These are phyloP conservation scores for Crematogaster levior DNA, from an alignment of 2,888 invertebrate species.

Conservation along the genomic window DNA sequence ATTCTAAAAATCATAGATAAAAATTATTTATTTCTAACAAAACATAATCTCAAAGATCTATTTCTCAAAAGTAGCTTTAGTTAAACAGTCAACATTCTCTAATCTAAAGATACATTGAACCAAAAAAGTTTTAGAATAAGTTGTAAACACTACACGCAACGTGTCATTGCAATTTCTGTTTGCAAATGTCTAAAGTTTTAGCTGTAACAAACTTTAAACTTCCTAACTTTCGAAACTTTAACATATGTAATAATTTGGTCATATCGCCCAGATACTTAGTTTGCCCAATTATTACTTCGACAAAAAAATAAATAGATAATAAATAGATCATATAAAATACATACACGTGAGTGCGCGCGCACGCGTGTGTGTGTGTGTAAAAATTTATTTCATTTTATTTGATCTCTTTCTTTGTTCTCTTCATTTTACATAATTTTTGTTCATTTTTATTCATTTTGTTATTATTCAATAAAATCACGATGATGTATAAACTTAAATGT, in stretches of 20 bases:
- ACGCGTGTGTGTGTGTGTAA: too few relatives aligned
- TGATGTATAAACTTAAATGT: too few relatives aligned
- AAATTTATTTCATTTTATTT: not conserved
- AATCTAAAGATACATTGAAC: not conserved
- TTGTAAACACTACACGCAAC: not conserved
- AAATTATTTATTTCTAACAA: not conserved
- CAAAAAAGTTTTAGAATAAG: not conserved
- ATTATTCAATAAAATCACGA: not conserved
- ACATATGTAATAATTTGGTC: not conserved
- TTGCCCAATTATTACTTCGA: not conserved
- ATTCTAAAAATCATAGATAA: not conserved
- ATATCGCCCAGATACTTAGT: not conserved
- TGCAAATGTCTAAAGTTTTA: slow-evolving; percentile 40
- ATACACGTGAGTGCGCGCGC: too few relatives aligned
- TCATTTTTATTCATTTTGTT: not conserved
- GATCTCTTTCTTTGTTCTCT: not conserved
- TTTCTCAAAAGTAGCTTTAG: slow-evolving; percentile 10
- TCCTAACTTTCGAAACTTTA: slow-evolving; percentile 10
- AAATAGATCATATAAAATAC: not conserved
- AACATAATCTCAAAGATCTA: not conserved
- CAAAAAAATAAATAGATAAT: not conserved
- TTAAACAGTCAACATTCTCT: slow-evolving; percentile 1
- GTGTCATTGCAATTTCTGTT: slow-evolving; percentile 21
- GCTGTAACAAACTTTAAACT: slow-evolving; percentile 15
- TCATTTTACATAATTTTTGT: too few relatives aligned